phyloP scores from a whole-genome alignment of 1,140 invertebrate species.

The Drosophila gunungcola region DNA sequence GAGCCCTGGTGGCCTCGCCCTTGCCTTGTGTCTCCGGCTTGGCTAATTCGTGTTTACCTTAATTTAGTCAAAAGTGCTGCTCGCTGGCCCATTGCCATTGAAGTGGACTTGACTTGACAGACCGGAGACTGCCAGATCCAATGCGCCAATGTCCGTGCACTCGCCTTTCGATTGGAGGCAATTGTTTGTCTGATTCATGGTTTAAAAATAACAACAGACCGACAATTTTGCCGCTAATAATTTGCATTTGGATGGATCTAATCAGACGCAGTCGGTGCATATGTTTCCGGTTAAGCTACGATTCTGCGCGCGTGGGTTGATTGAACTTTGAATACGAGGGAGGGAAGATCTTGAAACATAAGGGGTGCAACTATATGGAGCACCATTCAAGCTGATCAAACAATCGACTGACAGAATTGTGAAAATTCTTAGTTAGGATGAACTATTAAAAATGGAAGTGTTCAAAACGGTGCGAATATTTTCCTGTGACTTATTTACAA shows the following conservation, averaged over 20 bases:
- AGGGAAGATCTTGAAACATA: slow-evolving; percentile 5
- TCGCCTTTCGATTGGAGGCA: slow-evolving; percentile 52
- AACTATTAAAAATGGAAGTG: too few relatives aligned
- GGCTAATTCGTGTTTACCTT: slow-evolving; percentile 74
- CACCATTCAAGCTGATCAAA: slow-evolving; percentile 32
- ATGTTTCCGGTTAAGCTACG: slow-evolving; percentile 69
- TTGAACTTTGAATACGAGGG: slow-evolving; percentile 53
- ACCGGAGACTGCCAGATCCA: slow-evolving; percentile 7
- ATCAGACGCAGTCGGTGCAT: slow-evolving; percentile 57
- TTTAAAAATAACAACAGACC: slow-evolving; percentile 57
- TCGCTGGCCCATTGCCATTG: slow-evolving; percentile 51
- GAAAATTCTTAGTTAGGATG: too few relatives aligned
- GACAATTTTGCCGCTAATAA: slow-evolving; percentile 61
- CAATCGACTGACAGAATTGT: slow-evolving; percentile 7
- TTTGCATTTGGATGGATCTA: slow-evolving; percentile 62
- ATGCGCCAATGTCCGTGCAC: slow-evolving; percentile 33
- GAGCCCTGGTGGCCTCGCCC: slow-evolving; percentile 41
- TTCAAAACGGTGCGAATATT: too few relatives aligned
- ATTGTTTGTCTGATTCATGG: slow-evolving; percentile 68
- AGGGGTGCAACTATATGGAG: slow-evolving; percentile 18
- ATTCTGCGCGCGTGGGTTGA: slow-evolving; percentile 43
- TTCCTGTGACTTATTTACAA: too few relatives aligned
- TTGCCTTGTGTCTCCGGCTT: slow-evolving; percentile 45
- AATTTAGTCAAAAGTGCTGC: slow-evolving; percentile 49
- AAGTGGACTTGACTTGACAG: slow-evolving; percentile 36